phyloP scores from a whole-genome alignment of 2,797 vertebrate genomes.

The Buceros bicornis region DNA sequence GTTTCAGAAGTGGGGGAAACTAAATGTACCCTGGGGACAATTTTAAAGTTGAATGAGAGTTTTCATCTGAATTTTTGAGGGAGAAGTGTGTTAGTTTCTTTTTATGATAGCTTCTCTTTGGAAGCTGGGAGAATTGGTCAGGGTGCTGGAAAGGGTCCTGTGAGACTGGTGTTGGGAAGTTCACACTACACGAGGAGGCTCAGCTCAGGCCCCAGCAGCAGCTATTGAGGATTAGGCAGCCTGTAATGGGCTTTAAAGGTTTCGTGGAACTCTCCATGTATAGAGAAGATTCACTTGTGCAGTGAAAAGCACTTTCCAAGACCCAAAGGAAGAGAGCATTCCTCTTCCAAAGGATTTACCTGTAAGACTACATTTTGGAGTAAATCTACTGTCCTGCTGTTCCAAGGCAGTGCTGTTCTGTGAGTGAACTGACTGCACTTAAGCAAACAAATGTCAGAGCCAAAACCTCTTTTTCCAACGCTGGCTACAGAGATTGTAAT shows the following conservation, averaged over 20 bases:
- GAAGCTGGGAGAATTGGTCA: background rate
- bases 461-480: background rate
- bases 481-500: background rate
- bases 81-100: background rate
- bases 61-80: background rate
- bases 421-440: background rate
- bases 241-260: fast-evolving
- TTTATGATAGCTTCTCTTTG: background rate
- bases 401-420: background rate
- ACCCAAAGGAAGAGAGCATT: background rate
- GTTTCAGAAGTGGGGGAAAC: background rate
- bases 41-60: background rate
- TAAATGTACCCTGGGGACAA: background rate
- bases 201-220: background rate
- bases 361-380: background rate
- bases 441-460: background rate
- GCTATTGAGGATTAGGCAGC: fast-evolving
- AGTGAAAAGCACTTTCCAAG: background rate
- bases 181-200: fast-evolving
- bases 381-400: background rate
- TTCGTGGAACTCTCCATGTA: background rate
- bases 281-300: background rate
- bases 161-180: background rate
- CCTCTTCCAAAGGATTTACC: background rate
- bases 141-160: background rate